Evolutionary conservation across 2,797 vertebrate species (phyloP).

Genomic region (Falco berigora): DNA sequence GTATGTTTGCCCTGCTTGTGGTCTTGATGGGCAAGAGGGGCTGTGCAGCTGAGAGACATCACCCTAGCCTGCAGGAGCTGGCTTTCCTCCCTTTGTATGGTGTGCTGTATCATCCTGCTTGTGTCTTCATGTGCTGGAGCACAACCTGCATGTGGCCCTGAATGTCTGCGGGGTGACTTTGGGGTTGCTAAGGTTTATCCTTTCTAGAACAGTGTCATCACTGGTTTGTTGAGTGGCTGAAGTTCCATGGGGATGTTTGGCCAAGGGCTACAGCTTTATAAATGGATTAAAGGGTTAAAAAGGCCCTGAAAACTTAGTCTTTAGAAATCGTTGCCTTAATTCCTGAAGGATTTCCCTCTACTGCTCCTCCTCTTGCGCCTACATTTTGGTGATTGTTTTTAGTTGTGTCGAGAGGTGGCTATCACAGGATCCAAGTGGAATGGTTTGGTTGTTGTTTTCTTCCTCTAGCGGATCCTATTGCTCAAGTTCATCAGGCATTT

Average conservation of each 20-base stretch:
- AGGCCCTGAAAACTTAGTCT: not conserved
- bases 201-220: not conserved
- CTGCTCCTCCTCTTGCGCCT: not conserved
- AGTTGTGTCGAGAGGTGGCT: not conserved
- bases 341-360: not conserved
- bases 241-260: not conserved
- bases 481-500: conserved; percentile 93
- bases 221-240: not conserved
- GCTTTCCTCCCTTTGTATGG: not conserved
- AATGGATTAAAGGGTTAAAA: not conserved
- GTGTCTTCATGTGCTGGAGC: not conserved
- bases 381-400: not conserved
- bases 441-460: not conserved
- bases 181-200: not conserved
- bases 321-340: not conserved
- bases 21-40: not conserved
- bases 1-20: not conserved
- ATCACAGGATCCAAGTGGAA: fast-evolving
- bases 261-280: not conserved
- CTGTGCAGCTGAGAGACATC: not conserved
- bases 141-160: not conserved
- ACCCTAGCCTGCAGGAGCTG: not conserved
- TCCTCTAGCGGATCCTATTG: conserved; percentile 85
- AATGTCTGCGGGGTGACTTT: not conserved
- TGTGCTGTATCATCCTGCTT: not conserved